Base-by-base conservation (phyloP, 1,140 invertebrate species). In the Alviniconcha marisindica region DNA sequence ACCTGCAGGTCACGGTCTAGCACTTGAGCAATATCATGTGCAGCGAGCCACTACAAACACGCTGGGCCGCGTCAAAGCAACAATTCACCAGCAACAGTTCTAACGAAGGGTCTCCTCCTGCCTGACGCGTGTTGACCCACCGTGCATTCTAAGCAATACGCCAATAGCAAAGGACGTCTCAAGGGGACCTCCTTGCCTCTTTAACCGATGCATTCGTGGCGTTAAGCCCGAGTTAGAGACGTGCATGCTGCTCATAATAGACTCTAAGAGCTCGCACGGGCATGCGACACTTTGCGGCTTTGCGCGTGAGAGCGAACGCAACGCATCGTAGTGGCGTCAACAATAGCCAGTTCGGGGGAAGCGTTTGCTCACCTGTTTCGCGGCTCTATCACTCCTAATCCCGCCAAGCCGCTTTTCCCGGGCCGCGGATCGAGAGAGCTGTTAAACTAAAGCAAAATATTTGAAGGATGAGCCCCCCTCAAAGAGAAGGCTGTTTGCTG, bases 401-500 rank as follows among this genome's bases (percentile, higher is more conserved):
- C 60, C 18, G 18, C 51, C 78, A 80, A 69, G 78, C 56, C 56
- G 78, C 56, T 44, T 80, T 80, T 33, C 14, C 0, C 38, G n/a
- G 60, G 15, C 51, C 36, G 1, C 15, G 77, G 77, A 79, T 79
- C 54, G 51, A 60, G 54, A 79, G 78, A 80, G 78, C 78, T 80
- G 56, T 80, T 69, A 66, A 80, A 80, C 78, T 38, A 69, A 80
- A 80, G 78, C 78, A 80, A 80, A 80, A 80, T 80, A 80, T 80
- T 80, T 80, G 78, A 80, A 66, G 56, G 78, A 69, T 44, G 78
- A 80, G 56, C 60, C 56, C 36, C 44, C 78, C 56, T 80, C 78
- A 80, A 80, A 80, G 78, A 24, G 38, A 1, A 24, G 21, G 36
- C 56, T 80, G 78, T 80, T 80, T 80, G 78, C 78, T 18, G 78